A percentile compares a stretch with the other conserved stretches of the same genome.
These are phyloP conservation scores for Dusona sp. DNA, from an alignment of 2,888 invertebrate genomes.

Conservation along the genomic window DNA sequence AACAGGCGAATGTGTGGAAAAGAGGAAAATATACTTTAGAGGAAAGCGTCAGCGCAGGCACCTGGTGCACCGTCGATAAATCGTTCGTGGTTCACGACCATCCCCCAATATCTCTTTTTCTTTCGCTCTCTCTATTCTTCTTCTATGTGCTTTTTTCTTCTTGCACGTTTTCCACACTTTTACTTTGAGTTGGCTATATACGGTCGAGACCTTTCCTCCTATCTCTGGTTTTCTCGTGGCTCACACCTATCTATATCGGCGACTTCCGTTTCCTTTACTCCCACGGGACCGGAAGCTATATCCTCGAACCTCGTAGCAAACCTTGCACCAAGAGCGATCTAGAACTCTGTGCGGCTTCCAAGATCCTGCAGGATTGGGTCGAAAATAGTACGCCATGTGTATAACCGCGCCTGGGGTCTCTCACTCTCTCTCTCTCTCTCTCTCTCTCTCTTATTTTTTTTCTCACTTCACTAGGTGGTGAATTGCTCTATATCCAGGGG, in stretches of 20 bases:
- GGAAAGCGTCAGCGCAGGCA: conserved; percentile 72
- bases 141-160: conserved; percentile 47
- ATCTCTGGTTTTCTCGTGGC: conserved; percentile 40
- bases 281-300: conserved; percentile 66
- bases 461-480: conserved; percentile 24
- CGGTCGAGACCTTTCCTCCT: conserved; percentile 14
- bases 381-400: conserved; percentile 37
- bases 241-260: conserved; percentile 60
- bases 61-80: conserved; percentile 79
- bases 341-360: conserved; percentile 28
- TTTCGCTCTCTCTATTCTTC: conserved; percentile 37
- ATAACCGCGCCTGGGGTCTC: conserved; percentile 32
- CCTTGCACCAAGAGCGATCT: conserved; percentile 20
- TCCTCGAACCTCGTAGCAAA: conserved; percentile 54
- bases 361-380: conserved; percentile 35
- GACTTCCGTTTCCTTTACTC: conserved; percentile 64
- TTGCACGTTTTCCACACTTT: conserved; percentile 14
- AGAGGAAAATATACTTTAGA: conserved; percentile 50
- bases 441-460: background rate
- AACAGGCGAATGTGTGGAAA: conserved; percentile 18
- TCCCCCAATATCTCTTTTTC: conserved; percentile 58
- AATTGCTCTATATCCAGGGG: conserved; percentile 49
- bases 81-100: conserved; percentile 70
- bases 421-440: background rate
- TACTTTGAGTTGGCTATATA: conserved; percentile 20